These are phyloP conservation scores for Eolophus roseicapilla DNA, from an alignment of 2,113 vertebrate genomes.

Conservation along the genomic window DNA sequence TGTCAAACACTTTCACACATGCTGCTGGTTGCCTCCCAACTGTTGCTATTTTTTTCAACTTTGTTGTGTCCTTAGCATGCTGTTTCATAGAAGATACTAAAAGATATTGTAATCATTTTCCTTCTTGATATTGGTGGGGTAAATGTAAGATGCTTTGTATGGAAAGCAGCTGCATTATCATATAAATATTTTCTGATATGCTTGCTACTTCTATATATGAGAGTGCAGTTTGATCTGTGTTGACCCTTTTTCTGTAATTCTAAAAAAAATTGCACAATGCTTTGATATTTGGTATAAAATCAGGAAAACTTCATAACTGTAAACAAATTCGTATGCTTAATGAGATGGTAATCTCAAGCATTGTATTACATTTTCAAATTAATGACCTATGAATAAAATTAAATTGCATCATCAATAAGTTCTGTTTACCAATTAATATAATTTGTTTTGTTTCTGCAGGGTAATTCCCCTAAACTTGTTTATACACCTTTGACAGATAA, in stretches of 20 bases:
- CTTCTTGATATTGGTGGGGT: not conserved
- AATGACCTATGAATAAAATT: not conserved
- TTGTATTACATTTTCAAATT: not conserved
- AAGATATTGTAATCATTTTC: not conserved
- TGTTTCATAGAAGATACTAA: not conserved
- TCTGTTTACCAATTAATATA: not conserved
- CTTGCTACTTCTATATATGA: not conserved
- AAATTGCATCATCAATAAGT: not conserved
- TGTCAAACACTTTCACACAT: not conserved
- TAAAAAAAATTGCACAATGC: not conserved
- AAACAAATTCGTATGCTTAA: not conserved
- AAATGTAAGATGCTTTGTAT: not conserved
- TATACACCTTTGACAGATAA: conserved; percentile 97
- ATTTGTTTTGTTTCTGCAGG: conserved; percentile 73
- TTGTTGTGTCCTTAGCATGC: not conserved
- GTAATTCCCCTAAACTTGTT: conserved; percentile 94
- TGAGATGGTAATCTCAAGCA: not conserved
- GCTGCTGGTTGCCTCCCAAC: not conserved
- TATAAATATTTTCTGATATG: not conserved
- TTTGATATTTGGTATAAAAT: not conserved
- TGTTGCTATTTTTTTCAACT: not conserved
- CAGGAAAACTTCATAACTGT: not conserved
- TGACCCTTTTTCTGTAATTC: not conserved
- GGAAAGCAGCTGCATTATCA: not conserved
- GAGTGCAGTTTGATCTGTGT: not conserved